phyloP scores from a whole-genome alignment of 2,113 vertebrate genomes.

The Martes martes region DNA sequence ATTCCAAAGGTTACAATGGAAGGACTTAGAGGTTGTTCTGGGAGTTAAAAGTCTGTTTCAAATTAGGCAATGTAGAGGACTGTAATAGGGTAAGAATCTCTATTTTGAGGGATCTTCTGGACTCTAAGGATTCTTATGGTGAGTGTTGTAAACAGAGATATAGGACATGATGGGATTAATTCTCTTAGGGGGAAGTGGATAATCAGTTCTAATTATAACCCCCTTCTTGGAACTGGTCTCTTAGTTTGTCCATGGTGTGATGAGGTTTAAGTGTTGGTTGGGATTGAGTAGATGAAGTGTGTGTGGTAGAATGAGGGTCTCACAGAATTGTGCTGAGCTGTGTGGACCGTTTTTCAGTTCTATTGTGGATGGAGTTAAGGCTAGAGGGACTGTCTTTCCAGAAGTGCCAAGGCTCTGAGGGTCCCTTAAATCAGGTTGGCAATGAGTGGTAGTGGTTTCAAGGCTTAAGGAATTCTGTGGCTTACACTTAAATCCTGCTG shows the following conservation, averaged over 20 bases:
- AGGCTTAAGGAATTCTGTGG: not conserved
- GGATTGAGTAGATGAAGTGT: not conserved
- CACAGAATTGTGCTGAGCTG: not conserved
- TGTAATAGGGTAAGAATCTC: not conserved
- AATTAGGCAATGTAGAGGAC: not conserved
- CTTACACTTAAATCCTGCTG: not conserved
- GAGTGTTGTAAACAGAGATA: not conserved
- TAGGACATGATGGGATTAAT: not conserved
- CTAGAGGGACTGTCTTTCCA: not conserved
- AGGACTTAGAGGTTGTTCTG: not conserved
- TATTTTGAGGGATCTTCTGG: not conserved
- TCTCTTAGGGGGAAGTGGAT: not conserved
- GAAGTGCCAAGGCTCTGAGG: not conserved
- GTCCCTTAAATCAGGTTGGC: not conserved
- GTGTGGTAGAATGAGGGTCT: not conserved
- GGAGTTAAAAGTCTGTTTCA: not conserved
- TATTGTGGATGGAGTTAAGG: not conserved
- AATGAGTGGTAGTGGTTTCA: not conserved
- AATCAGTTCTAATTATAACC: not conserved
- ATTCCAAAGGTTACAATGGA: conserved; percentile 1
- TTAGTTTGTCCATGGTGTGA: not conserved
- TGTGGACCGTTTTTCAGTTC: not conserved
- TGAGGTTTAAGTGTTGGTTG: not conserved
- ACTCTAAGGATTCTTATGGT: not conserved
- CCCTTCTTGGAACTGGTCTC: not conserved